Percentiles rank a stretch among this genome's conserved stretches.
Conservation (phyloP, 2,888 invertebrate species). For the Aricia artaxerxes region DNA sequence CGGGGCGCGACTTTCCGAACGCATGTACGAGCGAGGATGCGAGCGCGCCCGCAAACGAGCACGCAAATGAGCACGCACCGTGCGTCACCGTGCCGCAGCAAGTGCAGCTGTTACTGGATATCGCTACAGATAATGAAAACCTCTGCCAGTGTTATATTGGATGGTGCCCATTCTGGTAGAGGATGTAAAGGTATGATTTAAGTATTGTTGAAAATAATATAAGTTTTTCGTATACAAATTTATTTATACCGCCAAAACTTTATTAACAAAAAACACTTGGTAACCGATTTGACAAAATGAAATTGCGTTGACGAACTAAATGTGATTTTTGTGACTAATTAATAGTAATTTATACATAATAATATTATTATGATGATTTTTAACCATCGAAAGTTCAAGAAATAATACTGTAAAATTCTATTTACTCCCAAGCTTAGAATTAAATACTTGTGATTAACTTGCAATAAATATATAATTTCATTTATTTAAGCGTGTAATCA, state of each 20-base stretch:
- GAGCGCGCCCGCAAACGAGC: background rate
- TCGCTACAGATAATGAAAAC: conserved; percentile 98
- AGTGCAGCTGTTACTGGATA: conserved; percentile 95
- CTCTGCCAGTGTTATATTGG: conserved; percentile 99
- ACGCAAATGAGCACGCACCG: conserved; percentile 3
- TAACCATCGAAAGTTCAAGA: background rate
- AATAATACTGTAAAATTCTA: no score
- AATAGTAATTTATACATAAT: no score
- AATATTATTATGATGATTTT: background rate
- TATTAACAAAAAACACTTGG: background rate
- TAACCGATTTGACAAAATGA: background rate
- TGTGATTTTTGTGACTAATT: background rate
- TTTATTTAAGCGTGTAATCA: background rate
- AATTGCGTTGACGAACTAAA: background rate
- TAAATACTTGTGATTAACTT: background rate
- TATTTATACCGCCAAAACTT: background rate
- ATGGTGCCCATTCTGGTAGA: conserved; percentile 93
- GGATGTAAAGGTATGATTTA: background rate
- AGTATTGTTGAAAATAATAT: background rate
- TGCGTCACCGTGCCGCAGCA: conserved; percentile 91
- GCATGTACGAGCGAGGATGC: conserved; percentile 76
- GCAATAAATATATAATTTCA: background rate
- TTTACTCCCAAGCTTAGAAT: background rate
- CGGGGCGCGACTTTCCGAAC: conserved; percentile 93
- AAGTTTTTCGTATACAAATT: background rate